Evolutionary conservation across 1,140 invertebrate species (phyloP), one percentile per base, ranked within the genome.

Genomic region (Drosophila micromelanica): DNA sequence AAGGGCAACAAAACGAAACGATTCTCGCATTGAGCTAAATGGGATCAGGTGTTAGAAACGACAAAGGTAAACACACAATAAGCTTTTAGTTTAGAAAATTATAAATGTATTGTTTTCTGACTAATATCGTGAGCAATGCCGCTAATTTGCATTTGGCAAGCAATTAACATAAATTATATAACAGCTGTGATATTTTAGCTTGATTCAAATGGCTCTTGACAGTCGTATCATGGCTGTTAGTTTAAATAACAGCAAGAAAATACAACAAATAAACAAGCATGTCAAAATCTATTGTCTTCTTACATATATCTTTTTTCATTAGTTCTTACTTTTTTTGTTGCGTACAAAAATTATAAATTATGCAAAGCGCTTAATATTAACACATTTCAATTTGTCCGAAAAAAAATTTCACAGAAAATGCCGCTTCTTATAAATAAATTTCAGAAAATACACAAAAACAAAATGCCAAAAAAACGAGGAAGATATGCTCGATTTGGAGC

Each of bases 301-400:
- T 43, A 23, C 43, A 48, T 71, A 69, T 65, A 51, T 35, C 30
- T 57, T 13, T 35, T 43, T 17, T 59, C 51, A 54, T 68, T 55
- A 54, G 63, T 17, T 48, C 12, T 27, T 30, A 0, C 0, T n/a
- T 12, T 65, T 60, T 35, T 60, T 35, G 37, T 63, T 70, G 54
- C 52, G 45, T 69, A 64, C 30, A 74, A 52, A 38, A n/a, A 55
- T 56, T 61, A 73, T 87, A 69, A 82, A 82, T 87, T 82, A 86
- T 87, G 61, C 71, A 86, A 52, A 69, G 15, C 67, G 60, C 67
- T 73, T 76, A 20, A 49, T 76, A 87, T 82, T 73, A 87, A 89
- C 80, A 89, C 82, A 87, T 87, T 89, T 89, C 84, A 87, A 87
- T 87, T 87, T 87, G 82, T 87, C 84, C 45, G 48, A 72, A 75